Evolutionary conservation across 1,140 invertebrate genomes (phyloP).

Genomic region (Cyclina sinensis): DNA sequence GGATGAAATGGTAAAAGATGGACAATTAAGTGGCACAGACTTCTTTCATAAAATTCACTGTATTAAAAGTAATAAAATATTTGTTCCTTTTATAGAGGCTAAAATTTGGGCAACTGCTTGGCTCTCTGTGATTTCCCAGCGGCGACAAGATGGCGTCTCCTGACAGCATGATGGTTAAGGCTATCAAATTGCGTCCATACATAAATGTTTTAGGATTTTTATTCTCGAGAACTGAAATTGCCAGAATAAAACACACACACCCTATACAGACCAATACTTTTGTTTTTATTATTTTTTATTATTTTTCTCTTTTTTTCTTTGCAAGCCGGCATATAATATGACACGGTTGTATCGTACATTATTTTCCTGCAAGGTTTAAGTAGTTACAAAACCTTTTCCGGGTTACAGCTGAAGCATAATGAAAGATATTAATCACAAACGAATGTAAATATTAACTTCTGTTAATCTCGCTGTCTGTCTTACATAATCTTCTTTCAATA

Average conservation of each 20-base stretch:
- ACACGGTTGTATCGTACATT: too few relatives aligned
- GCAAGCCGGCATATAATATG: too few relatives aligned
- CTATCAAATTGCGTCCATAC: not conserved
- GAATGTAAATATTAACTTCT: slow-evolving; percentile 25
- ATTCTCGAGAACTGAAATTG: too few relatives aligned
- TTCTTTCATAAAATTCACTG: too few relatives aligned
- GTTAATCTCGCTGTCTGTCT: not conserved
- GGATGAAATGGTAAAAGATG: too few relatives aligned
- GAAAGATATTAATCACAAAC: not conserved
- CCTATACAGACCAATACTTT: too few relatives aligned
- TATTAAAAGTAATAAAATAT: not conserved
- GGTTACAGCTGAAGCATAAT: too few relatives aligned
- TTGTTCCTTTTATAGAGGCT: not conserved
- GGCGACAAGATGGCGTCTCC: not conserved
- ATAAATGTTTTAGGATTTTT: not conserved
- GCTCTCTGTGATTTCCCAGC: not conserved
- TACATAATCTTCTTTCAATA: slow-evolving; percentile 36
- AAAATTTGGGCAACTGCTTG: not conserved
- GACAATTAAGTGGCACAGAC: too few relatives aligned
- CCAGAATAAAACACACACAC: not conserved
- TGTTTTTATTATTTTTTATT: too few relatives aligned
- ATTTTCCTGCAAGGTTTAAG: too few relatives aligned
- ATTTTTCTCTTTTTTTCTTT: too few relatives aligned
- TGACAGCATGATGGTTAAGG: not conserved
- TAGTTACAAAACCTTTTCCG: too few relatives aligned